Evolutionary conservation across 2,888 invertebrate species (phyloP).

Genomic region (Drosophila neonasuta): DNA sequence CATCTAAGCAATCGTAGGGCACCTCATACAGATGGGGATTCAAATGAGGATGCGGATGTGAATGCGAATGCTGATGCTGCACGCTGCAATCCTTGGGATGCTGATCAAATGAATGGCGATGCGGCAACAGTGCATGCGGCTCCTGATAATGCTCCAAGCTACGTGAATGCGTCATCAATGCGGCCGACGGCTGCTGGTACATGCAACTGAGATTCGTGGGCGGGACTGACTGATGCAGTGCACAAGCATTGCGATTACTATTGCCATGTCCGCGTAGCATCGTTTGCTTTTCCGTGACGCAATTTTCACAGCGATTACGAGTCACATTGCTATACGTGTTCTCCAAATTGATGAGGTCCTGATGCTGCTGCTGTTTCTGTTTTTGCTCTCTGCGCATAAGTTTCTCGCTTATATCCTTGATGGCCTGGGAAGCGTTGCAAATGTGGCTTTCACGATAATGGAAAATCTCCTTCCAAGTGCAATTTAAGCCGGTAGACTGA

Average conservation of each 20-base stretch:
- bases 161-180: slow-evolving; percentile 81
- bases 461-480: slow-evolving; percentile 87
- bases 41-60: slow-evolving; percentile 1
- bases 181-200: slow-evolving; percentile 49
- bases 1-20: slow-evolving; percentile 81
- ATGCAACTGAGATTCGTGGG: slow-evolving; percentile 60
- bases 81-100: slow-evolving; percentile 72
- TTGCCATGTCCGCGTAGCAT: slow-evolving; percentile 49
- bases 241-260: slow-evolving; percentile 46
- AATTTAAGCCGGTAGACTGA: slow-evolving; percentile 84
- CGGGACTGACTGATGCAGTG: slow-evolving; percentile 47
- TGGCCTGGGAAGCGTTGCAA: slow-evolving; percentile 76
- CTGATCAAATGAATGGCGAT: slow-evolving; percentile 82
- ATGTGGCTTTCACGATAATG: slow-evolving; percentile 80
- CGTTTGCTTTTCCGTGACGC: slow-evolving; percentile 41
- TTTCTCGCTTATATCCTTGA: slow-evolving; percentile 79
- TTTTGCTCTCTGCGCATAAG: slow-evolving; percentile 74
- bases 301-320: slow-evolving; percentile 51
- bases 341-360: slow-evolving; percentile 41
- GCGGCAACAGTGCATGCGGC: slow-evolving; percentile 72
- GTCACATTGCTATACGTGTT: slow-evolving; percentile 67
- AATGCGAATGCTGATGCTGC: slow-evolving; percentile 36
- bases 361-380: slow-evolving; percentile 59
- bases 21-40: slow-evolving; percentile 76
- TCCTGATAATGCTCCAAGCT: slow-evolving; percentile 82